These are phyloP conservation scores for Triplophysa bombifrons DNA, from an alignment of 2,797 vertebrate species.

Conservation along the genomic window DNA sequence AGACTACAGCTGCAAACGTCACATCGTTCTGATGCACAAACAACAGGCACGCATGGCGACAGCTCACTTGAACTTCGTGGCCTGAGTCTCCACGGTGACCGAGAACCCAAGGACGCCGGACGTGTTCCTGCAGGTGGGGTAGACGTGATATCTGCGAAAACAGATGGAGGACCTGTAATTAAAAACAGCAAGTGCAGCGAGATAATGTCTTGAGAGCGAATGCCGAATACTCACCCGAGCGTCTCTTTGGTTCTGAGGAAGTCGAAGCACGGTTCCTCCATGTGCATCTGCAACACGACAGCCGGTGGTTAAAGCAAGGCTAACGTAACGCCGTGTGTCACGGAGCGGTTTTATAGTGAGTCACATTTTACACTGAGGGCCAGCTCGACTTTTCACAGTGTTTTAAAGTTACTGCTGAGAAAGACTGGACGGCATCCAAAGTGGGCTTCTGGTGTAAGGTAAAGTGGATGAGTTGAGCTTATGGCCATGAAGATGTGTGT, in stretches of 20 bases:
- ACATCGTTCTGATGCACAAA: conserved; percentile 29
- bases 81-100: conserved; percentile 93
- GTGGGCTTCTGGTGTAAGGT: conserved; percentile 7
- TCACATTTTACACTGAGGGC: conserved; percentile 25
- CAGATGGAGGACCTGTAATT: conserved; percentile 31
- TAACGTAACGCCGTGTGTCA: neutral
- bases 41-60: neutral
- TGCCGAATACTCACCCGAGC: conserved; percentile 77
- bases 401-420: conserved; percentile 39
- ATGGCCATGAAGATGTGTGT: conserved; percentile 37
- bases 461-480: conserved; percentile 41
- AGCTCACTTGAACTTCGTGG: conserved; percentile 94
- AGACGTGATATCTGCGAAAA: conserved; percentile 86
- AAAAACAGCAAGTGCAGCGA: neutral
- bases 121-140: conserved; percentile 94
- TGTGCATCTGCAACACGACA: conserved; percentile 85
- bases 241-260: conserved; percentile 97
- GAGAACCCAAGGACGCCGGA: conserved; percentile 95
- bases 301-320: conserved; percentile 10
- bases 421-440: conserved; percentile 20
- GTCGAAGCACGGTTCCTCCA: conserved; percentile 98
- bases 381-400: conserved; percentile 24
- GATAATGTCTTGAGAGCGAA: neutral
- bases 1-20: conserved; percentile 30
- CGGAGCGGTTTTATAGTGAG: neutral